Percentiles rank a stretch among this genome's conserved stretches.
Conservation (phyloP, 2,113 vertebrate genomes). For the Callopanchax toddi region DNA sequence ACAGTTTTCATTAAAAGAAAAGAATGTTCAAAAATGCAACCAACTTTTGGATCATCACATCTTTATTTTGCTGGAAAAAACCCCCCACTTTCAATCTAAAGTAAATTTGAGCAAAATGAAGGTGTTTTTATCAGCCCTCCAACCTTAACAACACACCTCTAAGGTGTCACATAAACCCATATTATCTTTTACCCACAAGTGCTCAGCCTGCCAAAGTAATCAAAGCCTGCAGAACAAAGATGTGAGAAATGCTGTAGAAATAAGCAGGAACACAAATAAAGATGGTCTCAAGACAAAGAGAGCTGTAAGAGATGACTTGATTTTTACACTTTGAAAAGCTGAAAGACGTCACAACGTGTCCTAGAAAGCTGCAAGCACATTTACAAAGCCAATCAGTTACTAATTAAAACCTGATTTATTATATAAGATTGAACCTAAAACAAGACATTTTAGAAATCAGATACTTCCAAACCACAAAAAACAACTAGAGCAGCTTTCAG, state of each 20-base stretch:
- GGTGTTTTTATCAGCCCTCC: no score
- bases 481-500: no score
- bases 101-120: no score
- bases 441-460: no score
- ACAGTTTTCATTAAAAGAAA: no score
- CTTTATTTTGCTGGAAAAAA: no score
- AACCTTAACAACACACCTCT: neutral
- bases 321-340: slow-evolving; percentile 4
- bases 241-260: slow-evolving; percentile 3
- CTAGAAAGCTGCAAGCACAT: no score
- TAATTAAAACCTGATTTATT: neutral
- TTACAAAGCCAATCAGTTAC: neutral
- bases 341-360: slow-evolving; percentile 7
- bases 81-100: no score
- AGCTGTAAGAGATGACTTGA: neutral
- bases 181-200: neutral
- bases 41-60: neutral
- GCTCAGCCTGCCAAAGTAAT: slow-evolving; percentile 12
- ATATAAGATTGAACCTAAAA: no score
- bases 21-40: neutral
- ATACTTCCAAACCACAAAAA: no score
- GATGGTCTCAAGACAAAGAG: neutral
- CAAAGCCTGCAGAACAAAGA: slow-evolving; percentile 6
- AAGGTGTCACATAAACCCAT: neutral
- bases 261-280: no score